Conservation (phyloP, 2,797 vertebrate genomes). For the Sebastes wilsoni region DNA sequence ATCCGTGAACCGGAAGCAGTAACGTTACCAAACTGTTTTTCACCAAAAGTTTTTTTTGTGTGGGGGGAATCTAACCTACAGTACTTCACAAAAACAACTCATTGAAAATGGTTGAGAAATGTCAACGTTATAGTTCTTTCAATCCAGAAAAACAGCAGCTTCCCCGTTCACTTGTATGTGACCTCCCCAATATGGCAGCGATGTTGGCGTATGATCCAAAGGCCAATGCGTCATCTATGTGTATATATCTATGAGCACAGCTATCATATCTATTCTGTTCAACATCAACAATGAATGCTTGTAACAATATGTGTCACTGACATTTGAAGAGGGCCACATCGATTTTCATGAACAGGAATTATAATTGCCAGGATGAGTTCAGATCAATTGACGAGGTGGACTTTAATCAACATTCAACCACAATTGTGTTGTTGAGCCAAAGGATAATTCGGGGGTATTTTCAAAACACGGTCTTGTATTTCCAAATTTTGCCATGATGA, state of each 20-base stretch:
- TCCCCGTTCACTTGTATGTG: too few species aligned
- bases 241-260: background rate
- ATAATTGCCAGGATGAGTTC: conserved; percentile 44
- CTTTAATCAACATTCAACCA: conserved; percentile 34
- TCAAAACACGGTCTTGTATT: conserved; percentile 12
- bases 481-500: background rate
- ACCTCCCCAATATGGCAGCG: too few species aligned
- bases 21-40: too few species aligned
- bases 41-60: too few species aligned
- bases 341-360: conserved; percentile 40
- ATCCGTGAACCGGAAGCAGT: too few species aligned
- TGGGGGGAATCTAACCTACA: too few species aligned
- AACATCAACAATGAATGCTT: conserved; percentile 14
- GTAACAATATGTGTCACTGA: conserved; percentile 30
- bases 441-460: conserved; percentile 17
- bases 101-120: too few species aligned
- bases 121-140: too few species aligned
- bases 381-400: conserved; percentile 39
- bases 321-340: conserved; percentile 33
- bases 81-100: too few species aligned
- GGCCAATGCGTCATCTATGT: too few species aligned
- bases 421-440: background rate
- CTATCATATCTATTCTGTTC: conserved; percentile 30
- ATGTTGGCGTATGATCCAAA: too few species aligned
- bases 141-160: too few species aligned